Percentiles rank a stretch among this genome's conserved stretches.
These are phyloP conservation scores for Scotopteryx bipunctaria DNA, from an alignment of 2,888 invertebrate genomes.

Conservation along the genomic window DNA sequence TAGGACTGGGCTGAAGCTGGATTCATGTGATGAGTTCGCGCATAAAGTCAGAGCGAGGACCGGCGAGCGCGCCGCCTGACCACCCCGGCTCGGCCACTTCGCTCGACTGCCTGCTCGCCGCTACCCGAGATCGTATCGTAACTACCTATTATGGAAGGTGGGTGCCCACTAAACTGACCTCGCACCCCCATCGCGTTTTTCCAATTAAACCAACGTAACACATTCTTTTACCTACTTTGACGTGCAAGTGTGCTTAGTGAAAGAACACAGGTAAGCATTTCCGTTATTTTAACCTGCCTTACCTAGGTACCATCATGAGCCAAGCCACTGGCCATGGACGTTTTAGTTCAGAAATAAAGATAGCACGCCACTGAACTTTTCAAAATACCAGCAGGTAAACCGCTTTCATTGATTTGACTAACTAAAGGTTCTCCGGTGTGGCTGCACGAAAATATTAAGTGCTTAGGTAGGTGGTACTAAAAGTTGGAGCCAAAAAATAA, in stretches of 20 bases:
- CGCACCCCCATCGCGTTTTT: constrained; percentile 82
- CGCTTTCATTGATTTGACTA: no score
- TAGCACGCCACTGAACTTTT: no score
- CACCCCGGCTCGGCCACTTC: constrained; percentile 58
- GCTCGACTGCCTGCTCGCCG: constrained; percentile 57
- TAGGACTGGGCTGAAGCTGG: constrained; percentile 33
- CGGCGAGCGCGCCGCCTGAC: constrained; percentile 44
- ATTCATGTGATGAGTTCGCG: constrained; percentile 41
- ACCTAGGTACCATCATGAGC: no score
- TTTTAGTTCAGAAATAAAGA: no score
- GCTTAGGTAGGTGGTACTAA: no score
- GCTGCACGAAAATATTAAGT: no score
- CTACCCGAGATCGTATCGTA: constrained; percentile 72
- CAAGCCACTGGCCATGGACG: no score
- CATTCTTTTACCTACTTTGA: constrained; percentile 70
- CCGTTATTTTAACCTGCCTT: constrained; percentile 39
- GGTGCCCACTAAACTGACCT: constrained; percentile 78
- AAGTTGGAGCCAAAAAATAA: no score
- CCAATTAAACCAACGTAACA: constrained; percentile 74
- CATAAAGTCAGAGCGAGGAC: constrained; percentile 27
- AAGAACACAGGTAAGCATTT: constrained; percentile 50
- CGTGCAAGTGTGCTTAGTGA: constrained; percentile 67
- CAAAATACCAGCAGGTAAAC: no score
- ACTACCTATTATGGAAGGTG: constrained; percentile 75
- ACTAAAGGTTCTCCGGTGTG: no score